Evolutionary conservation across 2,888 invertebrate genomes (phyloP).

Genomic region (Galeopsomyia nigrocyanea): DNA sequence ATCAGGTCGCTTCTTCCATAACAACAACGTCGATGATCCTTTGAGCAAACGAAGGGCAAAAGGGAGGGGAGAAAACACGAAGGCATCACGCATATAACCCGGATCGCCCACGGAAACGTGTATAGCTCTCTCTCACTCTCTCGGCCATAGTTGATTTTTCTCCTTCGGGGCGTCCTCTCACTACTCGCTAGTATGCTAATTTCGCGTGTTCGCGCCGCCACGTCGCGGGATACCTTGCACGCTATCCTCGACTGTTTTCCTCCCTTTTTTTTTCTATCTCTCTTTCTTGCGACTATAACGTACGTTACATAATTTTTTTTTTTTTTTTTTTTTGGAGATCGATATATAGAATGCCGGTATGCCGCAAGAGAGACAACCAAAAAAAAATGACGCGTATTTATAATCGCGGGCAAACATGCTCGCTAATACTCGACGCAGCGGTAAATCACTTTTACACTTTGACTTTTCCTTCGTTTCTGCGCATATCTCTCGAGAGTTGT

Average conservation of each 20-base stretch:
- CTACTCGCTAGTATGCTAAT: constrained; percentile 53
- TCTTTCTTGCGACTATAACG: background rate
- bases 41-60: constrained; percentile 18
- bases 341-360: too few relatives aligned
- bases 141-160: constrained; percentile 39
- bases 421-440: too few relatives aligned
- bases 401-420: too few relatives aligned
- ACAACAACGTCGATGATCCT: constrained; percentile 46
- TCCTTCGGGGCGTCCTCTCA: constrained; percentile 24
- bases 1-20: constrained; percentile 20
- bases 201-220: constrained; percentile 50
- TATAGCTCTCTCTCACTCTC: constrained; percentile 48
- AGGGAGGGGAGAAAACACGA: constrained; percentile 42
- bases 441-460: too few relatives aligned
- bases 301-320: background rate
- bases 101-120: constrained; percentile 58
- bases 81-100: constrained; percentile 48
- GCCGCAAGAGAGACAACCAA: too few relatives aligned
- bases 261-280: background rate
- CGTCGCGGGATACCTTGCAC: constrained; percentile 49
- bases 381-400: too few relatives aligned
- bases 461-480: background rate
- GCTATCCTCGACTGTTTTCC: constrained; percentile 38
- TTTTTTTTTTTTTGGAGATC: background rate
- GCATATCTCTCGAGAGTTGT: background rate